These are phyloP conservation scores for Lasioglossum marginatum DNA, from an alignment of 2,888 invertebrate genomes.

Conservation along the genomic window DNA sequence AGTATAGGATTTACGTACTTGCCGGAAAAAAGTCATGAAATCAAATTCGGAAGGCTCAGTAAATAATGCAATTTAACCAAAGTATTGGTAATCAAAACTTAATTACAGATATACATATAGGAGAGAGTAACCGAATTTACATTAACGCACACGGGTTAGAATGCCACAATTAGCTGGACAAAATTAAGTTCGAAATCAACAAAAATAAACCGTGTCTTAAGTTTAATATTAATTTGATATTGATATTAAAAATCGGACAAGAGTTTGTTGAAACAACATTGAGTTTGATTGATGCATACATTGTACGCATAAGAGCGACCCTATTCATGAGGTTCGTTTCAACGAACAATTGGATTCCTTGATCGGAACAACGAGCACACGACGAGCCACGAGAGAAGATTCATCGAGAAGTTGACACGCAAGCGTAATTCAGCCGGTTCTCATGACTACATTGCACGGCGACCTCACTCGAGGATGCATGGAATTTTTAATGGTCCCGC, in stretches of 20 bases:
- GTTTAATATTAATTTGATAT: no score
- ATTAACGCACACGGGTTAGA: no score
- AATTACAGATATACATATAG: no score
- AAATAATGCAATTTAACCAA: no score
- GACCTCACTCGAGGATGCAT: conserved; percentile 73
- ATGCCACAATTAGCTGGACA: no score
- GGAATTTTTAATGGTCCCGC: conserved; percentile 74
- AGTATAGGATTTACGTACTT: no score
- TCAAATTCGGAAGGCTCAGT: no score
- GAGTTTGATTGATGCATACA: not conserved
- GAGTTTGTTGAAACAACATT: not conserved
- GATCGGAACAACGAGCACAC: conserved; percentile 40
- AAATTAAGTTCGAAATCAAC: not conserved
- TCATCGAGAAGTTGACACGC: conserved; percentile 54
- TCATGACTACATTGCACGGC: conserved; percentile 48
- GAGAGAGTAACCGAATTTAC: no score
- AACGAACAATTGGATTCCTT: conserved; percentile 57
- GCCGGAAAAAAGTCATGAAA: no score
- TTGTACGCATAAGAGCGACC: not conserved
- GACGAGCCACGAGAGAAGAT: conserved; percentile 36
- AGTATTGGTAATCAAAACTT: no score
- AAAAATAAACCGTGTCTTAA: not conserved
- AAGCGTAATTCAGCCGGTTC: conserved; percentile 61
- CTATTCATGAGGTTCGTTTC: conserved; percentile 21
- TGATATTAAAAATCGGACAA: not conserved